phyloP scores from a whole-genome alignment of 2,113 vertebrate species.

The Osmerus eperlanus region DNA sequence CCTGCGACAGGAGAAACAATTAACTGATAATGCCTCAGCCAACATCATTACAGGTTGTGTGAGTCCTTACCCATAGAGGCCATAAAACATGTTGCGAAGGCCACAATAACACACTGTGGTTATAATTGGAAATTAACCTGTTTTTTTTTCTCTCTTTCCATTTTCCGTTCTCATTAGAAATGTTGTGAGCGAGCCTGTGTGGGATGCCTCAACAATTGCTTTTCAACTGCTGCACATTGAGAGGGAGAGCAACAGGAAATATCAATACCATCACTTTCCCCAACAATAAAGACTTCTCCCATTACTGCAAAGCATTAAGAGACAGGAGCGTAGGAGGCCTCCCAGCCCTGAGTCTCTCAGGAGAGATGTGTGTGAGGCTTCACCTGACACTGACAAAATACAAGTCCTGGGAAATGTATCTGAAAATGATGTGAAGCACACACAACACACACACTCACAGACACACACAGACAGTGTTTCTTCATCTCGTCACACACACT shows the following conservation, averaged over 20 bases:
- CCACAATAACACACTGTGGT: not conserved
- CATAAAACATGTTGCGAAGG: not conserved
- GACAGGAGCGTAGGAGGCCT: not conserved
- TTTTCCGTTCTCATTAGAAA: not conserved
- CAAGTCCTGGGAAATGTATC: too few species aligned
- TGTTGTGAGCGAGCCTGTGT: not conserved
- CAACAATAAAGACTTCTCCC: not conserved
- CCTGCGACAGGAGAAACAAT: not conserved
- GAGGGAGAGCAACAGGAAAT: conserved; percentile 4
- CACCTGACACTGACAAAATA: not conserved
- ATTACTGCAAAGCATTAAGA: conserved; percentile 1
- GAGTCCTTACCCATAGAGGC: not conserved
- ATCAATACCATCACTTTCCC: not conserved
- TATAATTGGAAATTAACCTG: not conserved
- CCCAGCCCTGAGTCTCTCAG: not conserved
- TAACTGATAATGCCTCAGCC: not conserved
- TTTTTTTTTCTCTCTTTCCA: not conserved
- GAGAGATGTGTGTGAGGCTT: not conserved
- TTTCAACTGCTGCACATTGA: not conserved
- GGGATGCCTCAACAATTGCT: not conserved
- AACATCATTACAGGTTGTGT: not conserved
- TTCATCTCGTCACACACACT: not conserved
- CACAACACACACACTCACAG: not conserved
- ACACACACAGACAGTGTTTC: not conserved
- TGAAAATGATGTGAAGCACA: too few species aligned